Evolutionary conservation across 2,797 vertebrate genomes (phyloP), one percentile per base, ranked within the genome.

Genomic region (Bradypodion pumilum): DNA sequence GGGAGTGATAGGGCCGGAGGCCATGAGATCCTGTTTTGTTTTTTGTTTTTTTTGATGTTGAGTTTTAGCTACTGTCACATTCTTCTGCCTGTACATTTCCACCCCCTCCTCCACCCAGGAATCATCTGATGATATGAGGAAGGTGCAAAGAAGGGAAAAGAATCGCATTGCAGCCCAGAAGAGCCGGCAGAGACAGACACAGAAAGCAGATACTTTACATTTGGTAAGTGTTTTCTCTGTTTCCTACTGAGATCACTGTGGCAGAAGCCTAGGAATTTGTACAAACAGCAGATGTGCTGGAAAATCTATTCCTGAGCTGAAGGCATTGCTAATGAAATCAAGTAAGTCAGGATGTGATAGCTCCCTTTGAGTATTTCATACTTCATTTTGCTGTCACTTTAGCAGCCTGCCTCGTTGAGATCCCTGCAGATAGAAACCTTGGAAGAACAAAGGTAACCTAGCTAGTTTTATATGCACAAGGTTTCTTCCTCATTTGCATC

Each of bases 81-180:
- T 49, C 37, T 4, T 52, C 25, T 40, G 46, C 32, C 16, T 56
- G 37, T 25, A 40, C 73, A 74, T 80, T 68, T 69, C 10, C n/a
- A n/a, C n/a, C n/a, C 52, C 19, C 23, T 10, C 7, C 7, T n/a
- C 27, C 25, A 32, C 86, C 84, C 81, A 99, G 98, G 97, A 98
- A 85, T 98, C 97, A 76, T 97, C 97, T 25, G 98, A 99, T 65
- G 97, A 99, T 62, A 92, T 96, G 80, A 98, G 98, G 91, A 99
- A 98, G 91, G 98, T 98, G 88, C 97, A 99, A 93, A 96, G 98
- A 92, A 94, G 99, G 75, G 98, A 99, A 92, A 99, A 99, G 95
- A 99, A 99, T 88, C 97, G 99, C 2, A 98, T 99, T 0, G 99
- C 99, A 29, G 99, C 99, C 49, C 98, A 99, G 96, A 99, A 99